Evolutionary conservation across 2,888 invertebrate species (phyloP).

Genomic region (Ophion slaviceki): DNA sequence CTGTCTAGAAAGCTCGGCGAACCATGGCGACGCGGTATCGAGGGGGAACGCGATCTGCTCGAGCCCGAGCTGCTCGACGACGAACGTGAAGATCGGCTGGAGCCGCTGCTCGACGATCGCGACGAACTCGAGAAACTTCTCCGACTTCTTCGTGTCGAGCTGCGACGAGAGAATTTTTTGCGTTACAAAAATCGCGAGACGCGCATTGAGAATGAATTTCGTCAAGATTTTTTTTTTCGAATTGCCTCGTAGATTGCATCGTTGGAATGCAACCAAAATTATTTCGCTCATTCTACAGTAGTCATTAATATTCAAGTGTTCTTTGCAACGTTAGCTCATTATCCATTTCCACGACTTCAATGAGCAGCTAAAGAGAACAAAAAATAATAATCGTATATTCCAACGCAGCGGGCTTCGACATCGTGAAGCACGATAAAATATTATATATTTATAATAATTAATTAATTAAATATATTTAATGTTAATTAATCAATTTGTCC

Average conservation of each 20-base stretch:
- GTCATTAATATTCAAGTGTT: too few relatives aligned
- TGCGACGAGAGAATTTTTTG: slow-evolving; percentile 45
- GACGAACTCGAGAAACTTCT: slow-evolving; percentile 81
- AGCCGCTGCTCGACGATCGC: slow-evolving; percentile 85
- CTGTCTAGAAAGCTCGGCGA: slow-evolving; percentile 97
- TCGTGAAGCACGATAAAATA: too few relatives aligned
- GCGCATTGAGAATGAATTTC: too few relatives aligned
- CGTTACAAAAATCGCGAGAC: neutral
- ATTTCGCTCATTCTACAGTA: too few relatives aligned
- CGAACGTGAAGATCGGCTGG: slow-evolving; percentile 86
- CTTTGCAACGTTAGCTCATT: too few relatives aligned
- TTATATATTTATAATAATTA: too few relatives aligned
- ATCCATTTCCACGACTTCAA: too few relatives aligned
- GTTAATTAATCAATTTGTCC: neutral
- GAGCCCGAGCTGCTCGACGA: slow-evolving; percentile 80
- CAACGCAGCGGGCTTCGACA: too few relatives aligned
- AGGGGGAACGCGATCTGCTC: slow-evolving; percentile 90
- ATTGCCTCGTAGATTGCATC: too few relatives aligned
- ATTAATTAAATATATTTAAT: neutral
- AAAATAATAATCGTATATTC: too few relatives aligned
- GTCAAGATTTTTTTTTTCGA: too few relatives aligned
- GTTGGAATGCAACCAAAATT: neutral
- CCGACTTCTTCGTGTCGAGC: slow-evolving; percentile 78
- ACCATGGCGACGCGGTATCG: slow-evolving; percentile 95
- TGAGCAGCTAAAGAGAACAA: too few relatives aligned